Evolutionary conservation across 2,888 invertebrate species (phyloP), one percentile per base, ranked within the genome.

Genomic region (Enchytraeus crypticus): DNA sequence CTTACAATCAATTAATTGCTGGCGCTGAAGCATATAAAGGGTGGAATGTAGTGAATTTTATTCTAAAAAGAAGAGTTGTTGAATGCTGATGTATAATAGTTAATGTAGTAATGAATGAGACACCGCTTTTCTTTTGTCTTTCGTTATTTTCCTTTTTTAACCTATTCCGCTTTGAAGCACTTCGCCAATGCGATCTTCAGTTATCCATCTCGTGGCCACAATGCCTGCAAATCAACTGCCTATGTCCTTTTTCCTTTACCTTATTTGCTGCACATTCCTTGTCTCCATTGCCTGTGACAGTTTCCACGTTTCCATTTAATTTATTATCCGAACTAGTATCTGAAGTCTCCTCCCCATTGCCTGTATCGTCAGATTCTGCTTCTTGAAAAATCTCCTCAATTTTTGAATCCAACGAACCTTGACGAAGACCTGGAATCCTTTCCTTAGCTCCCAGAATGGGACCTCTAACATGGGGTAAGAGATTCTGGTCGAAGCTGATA

Each of bases 341-440:
- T 18, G 14, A 30, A 29, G 32, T 58, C 3, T 58, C 58, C 51
- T 33, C 27, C 14, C 30, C 38, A 0, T 26, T 27, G 38, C 2
- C 2, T 1, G n/a, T n/a, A 27, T 62, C 61, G 26, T 51, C 57
- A 5, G 59, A 62, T n/a, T 59, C 33, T 5, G 67, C 62, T 29
- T 57, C 46, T 34, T 77, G 75, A 8, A 77, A 68, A 46, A 77
- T 77, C 59, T 77, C 75, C 51, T 77, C 77, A 8, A 77, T 74
- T 61, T 77, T 77, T 38, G 76, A 75, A 64, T 77, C 77, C 1
- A 77, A 70, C 14, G 76, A 76, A 4, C 71, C 74, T 65, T 77
- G 75, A 8, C 38, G 8, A n/a, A n/a, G n/a, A n/a, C n/a, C n/a
- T n/a, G n/a, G n/a, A n/a, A n/a, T n/a, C n/a, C n/a, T n/a, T n/a